Percentiles rank a stretch among this genome's conserved stretches.
Conservation (phyloP, 1,140 invertebrate genomes). For the Drosophila parabipectinata region DNA sequence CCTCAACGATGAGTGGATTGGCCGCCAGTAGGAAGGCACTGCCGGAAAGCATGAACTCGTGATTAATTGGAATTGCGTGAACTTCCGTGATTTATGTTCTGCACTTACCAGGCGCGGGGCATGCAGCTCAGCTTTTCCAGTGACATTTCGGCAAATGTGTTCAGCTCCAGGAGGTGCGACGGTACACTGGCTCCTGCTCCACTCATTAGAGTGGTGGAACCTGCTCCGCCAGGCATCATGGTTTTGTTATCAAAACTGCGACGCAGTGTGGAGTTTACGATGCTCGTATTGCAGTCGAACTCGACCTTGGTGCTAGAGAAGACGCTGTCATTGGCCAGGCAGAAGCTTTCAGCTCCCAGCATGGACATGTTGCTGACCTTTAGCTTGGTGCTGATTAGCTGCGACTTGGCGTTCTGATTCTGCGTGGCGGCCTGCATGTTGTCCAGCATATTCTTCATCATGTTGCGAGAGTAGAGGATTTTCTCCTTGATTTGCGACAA, state of each 20-base stretch:
- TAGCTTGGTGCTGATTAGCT: conserved; percentile 65
- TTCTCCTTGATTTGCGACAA: conserved; percentile 80
- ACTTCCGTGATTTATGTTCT: neutral
- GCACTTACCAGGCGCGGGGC: conserved; percentile 59
- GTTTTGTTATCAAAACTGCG: conserved; percentile 58
- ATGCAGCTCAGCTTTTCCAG: conserved; percentile 66
- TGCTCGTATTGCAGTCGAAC: conserved; percentile 58
- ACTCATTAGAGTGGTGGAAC: conserved; percentile 11
- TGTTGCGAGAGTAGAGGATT: conserved; percentile 73
- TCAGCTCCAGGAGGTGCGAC: conserved; percentile 62
- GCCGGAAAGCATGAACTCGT: conserved; percentile 2
- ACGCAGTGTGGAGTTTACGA: conserved; percentile 37
- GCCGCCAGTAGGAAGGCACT: conserved; percentile 70
- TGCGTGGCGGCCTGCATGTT: conserved; percentile 60
- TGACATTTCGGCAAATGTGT: conserved; percentile 67
- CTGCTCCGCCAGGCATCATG: conserved; percentile 31
- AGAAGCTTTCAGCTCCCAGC: conserved; percentile 67
- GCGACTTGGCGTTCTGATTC: conserved; percentile 56
- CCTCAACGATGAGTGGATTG: conserved; percentile 79
- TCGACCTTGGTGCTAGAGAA: conserved; percentile 78
- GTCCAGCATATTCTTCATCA: conserved; percentile 66
- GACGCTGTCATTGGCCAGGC: conserved; percentile 67
- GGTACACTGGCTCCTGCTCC: conserved; percentile 33
- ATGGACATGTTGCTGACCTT: conserved; percentile 71
- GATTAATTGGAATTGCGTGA: conserved; percentile 8